Percentiles rank a stretch among this genome's conserved stretches.
These are phyloP conservation scores for Rhingia rostrata DNA, from an alignment of 2,888 invertebrate species.

Conservation along the genomic window DNA sequence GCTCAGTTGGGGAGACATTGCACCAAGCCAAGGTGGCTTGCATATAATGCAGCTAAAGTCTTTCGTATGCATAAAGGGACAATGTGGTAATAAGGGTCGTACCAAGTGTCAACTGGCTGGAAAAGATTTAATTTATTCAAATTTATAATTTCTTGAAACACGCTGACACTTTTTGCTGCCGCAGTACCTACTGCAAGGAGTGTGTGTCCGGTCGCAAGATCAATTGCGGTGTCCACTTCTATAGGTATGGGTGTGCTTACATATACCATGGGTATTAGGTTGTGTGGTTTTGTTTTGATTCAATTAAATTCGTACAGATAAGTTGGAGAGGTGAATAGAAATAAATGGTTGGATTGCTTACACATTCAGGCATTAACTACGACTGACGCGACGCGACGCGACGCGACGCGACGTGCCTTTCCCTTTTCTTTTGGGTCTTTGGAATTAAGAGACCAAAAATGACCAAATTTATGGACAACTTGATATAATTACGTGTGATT, in stretches of 20 bases:
- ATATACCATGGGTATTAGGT: no score
- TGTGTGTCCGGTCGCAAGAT: constrained; percentile 20
- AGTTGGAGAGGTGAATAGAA: constrained; percentile 36
- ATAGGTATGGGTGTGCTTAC: constrained; percentile 12
- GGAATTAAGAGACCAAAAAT: constrained; percentile 28
- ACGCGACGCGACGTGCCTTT: constrained; percentile 73
- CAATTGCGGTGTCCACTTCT: constrained; percentile 19
- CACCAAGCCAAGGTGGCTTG: constrained; percentile 13
- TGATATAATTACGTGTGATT: constrained; percentile 62
- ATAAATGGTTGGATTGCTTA: constrained; percentile 59
- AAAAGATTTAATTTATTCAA: constrained; percentile 72
- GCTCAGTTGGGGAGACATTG: background rate
- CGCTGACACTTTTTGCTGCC: constrained; percentile 63
- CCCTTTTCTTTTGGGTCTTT: constrained; percentile 68
- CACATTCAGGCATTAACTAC: background rate
- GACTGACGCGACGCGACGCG: no score
- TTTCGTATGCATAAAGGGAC: constrained; percentile 72
- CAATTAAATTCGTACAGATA: constrained; percentile 54
- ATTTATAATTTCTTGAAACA: constrained; percentile 71
- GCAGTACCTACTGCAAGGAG: background rate
- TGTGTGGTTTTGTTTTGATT: constrained; percentile 61
- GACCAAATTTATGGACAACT: constrained; percentile 56
- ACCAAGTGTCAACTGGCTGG: constrained; percentile 61
- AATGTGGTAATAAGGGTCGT: constrained; percentile 74
- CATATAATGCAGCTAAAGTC: constrained; percentile 10